These are phyloP conservation scores for Poecile montanus DNA, from an alignment of 2,797 vertebrate species.

Conservation along the genomic window DNA sequence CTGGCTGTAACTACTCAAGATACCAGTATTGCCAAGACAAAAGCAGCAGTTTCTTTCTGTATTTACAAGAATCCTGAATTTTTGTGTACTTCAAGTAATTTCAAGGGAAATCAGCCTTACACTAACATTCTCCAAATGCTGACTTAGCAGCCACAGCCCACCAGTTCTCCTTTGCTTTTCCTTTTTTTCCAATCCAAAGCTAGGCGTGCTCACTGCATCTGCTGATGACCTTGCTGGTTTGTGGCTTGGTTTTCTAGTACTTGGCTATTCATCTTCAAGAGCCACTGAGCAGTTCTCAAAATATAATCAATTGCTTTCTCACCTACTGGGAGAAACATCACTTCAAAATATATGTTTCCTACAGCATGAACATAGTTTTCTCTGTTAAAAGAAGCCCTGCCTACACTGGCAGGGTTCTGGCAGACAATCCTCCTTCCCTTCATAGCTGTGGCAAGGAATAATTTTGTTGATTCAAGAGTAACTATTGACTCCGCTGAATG, in stretches of 20 bases:
- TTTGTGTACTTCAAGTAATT: neutral
- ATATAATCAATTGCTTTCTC: neutral
- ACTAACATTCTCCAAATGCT: slow-evolving; percentile 2
- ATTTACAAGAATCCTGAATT: neutral
- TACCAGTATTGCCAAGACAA: neutral
- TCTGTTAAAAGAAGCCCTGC: neutral
- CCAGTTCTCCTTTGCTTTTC: slow-evolving; percentile 8
- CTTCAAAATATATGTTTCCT: neutral
- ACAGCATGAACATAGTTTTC: neutral
- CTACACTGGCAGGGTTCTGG: neutral
- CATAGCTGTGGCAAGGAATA: neutral
- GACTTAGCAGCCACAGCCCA: slow-evolving; percentile 17
- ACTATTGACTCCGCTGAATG: neutral
- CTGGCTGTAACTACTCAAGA: neutral
- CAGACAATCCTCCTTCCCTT: neutral
- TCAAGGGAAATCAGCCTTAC: neutral
- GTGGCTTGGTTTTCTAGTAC: neutral
- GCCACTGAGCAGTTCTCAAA: neutral
- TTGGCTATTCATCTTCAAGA: neutral
- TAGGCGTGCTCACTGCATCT: neutral
- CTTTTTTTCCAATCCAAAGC: neutral
- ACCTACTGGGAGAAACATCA: neutral
- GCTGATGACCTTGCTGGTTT: neutral
- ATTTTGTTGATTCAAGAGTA: neutral
- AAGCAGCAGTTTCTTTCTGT: neutral